phyloP scores from a whole-genome alignment of 2,888 invertebrate species.

The Automeris io region DNA sequence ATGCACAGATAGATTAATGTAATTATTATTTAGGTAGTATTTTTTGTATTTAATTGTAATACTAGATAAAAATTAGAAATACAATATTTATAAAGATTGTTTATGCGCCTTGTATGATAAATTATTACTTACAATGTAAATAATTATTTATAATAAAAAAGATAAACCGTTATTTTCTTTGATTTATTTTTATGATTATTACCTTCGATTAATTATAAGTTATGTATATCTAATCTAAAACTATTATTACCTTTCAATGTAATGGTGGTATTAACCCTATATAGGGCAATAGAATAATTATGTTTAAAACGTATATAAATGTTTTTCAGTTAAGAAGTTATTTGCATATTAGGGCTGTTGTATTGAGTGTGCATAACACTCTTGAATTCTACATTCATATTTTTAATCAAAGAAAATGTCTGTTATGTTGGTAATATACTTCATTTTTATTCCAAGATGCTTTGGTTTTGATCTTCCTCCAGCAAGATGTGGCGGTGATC shows the following conservation, averaged over 20 bases:
- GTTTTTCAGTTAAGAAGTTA: too few relatives aligned
- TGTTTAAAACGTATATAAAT: too few relatives aligned
- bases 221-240: not conserved
- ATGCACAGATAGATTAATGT: too few relatives aligned
- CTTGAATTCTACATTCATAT: too few relatives aligned
- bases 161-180: too few relatives aligned
- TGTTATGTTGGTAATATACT: constrained; percentile 20
- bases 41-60: too few relatives aligned
- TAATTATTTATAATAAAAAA: not conserved
- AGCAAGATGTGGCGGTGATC: constrained; percentile 34
- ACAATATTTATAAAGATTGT: too few relatives aligned
- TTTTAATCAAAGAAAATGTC: too few relatives aligned
- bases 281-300: constrained; percentile 5
- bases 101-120: not conserved
- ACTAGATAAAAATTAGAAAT: too few relatives aligned
- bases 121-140: not conserved
- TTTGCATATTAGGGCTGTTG: too few relatives aligned
- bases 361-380: too few relatives aligned
- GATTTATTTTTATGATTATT: not conserved
- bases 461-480: constrained; percentile 47
- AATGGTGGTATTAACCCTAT: not conserved
- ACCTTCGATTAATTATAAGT: constrained; percentile 1
- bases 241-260: not conserved
- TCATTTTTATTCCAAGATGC: constrained; percentile 23
- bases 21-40: too few relatives aligned